These are phyloP conservation scores for Meloidogyne hapla DNA, from an alignment of 1,140 invertebrate species.

Conservation along the genomic window DNA sequence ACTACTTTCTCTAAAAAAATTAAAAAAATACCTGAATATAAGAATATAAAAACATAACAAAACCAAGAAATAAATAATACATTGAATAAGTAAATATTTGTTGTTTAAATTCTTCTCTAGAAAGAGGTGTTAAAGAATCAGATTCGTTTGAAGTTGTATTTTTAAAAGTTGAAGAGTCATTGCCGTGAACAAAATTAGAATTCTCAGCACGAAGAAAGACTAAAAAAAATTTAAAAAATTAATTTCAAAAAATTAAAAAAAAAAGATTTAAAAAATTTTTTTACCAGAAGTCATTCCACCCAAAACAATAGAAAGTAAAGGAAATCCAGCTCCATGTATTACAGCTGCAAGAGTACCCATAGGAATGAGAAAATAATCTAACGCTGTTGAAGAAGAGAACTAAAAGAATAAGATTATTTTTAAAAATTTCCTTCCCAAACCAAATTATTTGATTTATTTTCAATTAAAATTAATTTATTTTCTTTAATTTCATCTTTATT, in stretches of 20 bases:
- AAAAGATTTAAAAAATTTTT: background rate
- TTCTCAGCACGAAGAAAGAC: constrained; percentile 62
- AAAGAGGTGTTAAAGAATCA: constrained; percentile 17
- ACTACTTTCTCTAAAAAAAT: background rate
- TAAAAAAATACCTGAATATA: constrained; percentile 55
- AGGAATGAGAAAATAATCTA: constrained; percentile 42
- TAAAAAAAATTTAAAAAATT: constrained; percentile 1
- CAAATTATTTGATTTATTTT: background rate
- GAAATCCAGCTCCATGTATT: constrained; percentile 62
- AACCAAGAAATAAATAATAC: constrained; percentile 57
- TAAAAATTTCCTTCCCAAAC: background rate
- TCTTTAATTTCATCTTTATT: constrained; percentile 3
- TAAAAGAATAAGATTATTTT: constrained; percentile 26
- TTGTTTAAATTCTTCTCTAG: constrained; percentile 58
- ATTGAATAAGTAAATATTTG: constrained; percentile 50
- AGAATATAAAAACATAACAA: constrained; percentile 61
- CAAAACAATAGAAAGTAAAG: constrained; percentile 59
- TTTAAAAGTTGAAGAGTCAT: background rate
- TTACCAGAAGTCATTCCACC: constrained; percentile 59
- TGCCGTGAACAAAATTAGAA: constrained; percentile 53
- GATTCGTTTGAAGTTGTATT: background rate
- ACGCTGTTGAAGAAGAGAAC: constrained; percentile 44
- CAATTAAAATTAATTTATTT: background rate
- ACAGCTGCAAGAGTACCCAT: constrained; percentile 50
- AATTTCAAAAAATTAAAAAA: background rate